A percentile compares a stretch with the other conserved stretches of the same genome.
phyloP scores from a whole-genome alignment of 1,140 invertebrate genomes.

The Procambarus clarkii region DNA sequence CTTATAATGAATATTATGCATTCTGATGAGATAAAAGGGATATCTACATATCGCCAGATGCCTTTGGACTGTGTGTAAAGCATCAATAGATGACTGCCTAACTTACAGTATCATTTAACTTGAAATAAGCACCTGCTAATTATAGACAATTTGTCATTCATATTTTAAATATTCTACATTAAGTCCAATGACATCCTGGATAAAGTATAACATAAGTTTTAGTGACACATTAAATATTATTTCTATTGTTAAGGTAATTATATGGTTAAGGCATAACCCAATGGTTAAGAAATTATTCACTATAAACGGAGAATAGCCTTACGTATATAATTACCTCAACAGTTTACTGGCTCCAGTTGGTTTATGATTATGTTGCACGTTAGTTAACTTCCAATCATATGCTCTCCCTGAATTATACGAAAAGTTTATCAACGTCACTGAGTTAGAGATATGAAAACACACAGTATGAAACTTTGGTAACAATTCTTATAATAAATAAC shows the following conservation, averaged over 20 bases:
- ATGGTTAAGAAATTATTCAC: no score
- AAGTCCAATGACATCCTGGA: background rate
- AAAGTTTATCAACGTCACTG: background rate
- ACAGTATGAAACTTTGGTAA: background rate
- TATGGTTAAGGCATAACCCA: no score
- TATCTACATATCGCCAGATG: background rate
- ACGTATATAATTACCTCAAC: background rate
- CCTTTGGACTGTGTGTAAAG: background rate
- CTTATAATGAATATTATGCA: background rate
- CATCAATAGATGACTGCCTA: no score
- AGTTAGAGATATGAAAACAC: background rate
- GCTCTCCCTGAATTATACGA: background rate
- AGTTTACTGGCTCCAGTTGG: background rate
- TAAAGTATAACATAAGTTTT: background rate
- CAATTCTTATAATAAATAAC: background rate
- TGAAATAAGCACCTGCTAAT: no score
- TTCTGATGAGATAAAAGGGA: background rate
- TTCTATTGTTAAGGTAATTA: background rate
- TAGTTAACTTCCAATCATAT: no score
- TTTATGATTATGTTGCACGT: background rate
- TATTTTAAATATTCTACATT: background rate
- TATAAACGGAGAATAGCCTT: no score
- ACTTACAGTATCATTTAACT: no score
- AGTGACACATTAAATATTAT: background rate
- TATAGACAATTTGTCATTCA: background rate